Evolutionary conservation across 2,113 vertebrate species (phyloP).

Genomic region (Physeter macrocephalus): DNA sequence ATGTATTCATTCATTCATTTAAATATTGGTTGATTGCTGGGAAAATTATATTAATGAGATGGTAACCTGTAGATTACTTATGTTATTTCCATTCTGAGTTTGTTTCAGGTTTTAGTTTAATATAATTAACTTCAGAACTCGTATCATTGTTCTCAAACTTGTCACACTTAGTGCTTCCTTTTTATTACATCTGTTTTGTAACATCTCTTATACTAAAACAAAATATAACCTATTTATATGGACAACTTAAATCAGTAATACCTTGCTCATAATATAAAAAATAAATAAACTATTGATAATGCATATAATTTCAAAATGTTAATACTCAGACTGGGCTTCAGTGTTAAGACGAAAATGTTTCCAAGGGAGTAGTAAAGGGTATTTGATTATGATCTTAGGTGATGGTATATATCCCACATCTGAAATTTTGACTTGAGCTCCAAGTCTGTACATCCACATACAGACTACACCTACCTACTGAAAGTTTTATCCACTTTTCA

Average conservation of each 20-base stretch:
- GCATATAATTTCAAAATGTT: background rate
- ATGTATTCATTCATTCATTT: background rate
- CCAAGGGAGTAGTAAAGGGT: background rate
- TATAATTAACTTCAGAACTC: conserved; percentile 1
- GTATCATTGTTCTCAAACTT: background rate
- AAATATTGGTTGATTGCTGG: background rate
- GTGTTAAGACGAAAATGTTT: background rate
- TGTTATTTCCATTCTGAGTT: background rate
- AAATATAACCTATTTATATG: background rate
- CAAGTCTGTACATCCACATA: background rate
- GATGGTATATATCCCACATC: background rate
- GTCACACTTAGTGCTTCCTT: background rate
- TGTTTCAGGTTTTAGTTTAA: conserved; percentile 5
- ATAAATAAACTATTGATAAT: background rate
- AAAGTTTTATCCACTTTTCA: background rate
- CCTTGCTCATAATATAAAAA: background rate
- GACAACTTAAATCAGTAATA: background rate
- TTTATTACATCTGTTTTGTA: background rate
- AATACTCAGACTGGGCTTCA: background rate
- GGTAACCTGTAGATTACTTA: background rate
- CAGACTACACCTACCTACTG: background rate
- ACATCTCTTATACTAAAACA: background rate
- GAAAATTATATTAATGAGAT: background rate
- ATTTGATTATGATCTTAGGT: background rate
- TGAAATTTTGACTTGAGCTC: background rate